Evolutionary conservation across 2,888 invertebrate genomes (phyloP), one percentile per base, ranked within the genome.

Genomic region (Dolomedes plantarius): DNA sequence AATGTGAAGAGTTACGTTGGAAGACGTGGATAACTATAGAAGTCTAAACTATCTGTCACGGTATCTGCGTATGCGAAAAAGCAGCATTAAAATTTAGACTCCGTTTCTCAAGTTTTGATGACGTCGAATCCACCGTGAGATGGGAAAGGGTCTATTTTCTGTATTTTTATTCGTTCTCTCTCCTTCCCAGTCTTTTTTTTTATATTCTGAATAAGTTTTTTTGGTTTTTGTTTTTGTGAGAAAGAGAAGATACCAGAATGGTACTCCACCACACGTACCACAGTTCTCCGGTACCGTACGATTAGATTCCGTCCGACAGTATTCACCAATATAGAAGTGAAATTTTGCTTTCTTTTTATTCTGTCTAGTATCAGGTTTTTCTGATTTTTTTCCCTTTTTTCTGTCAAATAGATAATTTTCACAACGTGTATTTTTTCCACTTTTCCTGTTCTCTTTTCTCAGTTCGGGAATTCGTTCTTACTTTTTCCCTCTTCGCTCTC

Each of bases 71-170:
- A 67, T 46, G 19, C 56, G 39, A 29, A 56, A 56, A 56, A 32
- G 29, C 29, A 5, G 62, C 62, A 39, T 71, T 46, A 72, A 79
- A 79, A 79, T 71, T 79, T 79, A 39, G 62, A n/a, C 1, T 65
- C 65, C 65, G 64, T 77, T 77, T 69, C 69, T 69, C 77, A 69
- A 77, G 56, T 77, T 77, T 72, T 72, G 72, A 79, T 72, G 65
- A 39, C 27, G 19, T 68, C 27, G 46, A 67, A 67, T 36, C 46
- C 36, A 3, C 41, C n/a, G 1, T 27, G 36, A 7, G 19, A 69
- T 16, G 19, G 23, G n/a, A 28, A 36, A 41, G 32, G n/a, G n/a
- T n/a, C n/a, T 77, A 68, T 29, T 69, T n/a, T 19, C n/a, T 6
- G 23, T 50, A 13, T 41, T 41, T 19, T n/a, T n/a, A n/a, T 77